A percentile compares a stretch with the other conserved stretches of the same genome.
phyloP scores from a whole-genome alignment of 2,888 invertebrate species.

The Diploptera punctata region DNA sequence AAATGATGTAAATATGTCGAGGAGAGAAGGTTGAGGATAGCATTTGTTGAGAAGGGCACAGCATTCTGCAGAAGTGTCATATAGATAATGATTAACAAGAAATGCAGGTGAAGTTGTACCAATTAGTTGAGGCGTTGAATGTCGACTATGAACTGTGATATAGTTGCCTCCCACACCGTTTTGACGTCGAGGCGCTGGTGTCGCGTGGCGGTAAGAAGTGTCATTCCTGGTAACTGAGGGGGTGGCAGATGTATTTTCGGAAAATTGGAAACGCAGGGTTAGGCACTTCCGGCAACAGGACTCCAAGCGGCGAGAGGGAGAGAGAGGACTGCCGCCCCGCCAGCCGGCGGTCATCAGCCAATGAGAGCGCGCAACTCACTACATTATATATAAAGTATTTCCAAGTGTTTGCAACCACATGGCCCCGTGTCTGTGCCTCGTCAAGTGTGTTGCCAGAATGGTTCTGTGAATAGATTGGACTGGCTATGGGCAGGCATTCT shows the following conservation, averaged over 20 bases:
- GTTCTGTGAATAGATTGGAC: not conserved
- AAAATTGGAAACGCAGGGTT: not conserved
- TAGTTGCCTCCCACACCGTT: too few species aligned
- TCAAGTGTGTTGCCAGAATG: not conserved
- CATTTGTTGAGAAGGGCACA: too few species aligned
- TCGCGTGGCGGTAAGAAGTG: too few species aligned
- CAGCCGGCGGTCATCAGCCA: not conserved
- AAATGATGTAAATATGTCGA: too few species aligned
- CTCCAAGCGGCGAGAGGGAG: not conserved
- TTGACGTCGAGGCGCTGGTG: too few species aligned
- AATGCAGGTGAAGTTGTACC: too few species aligned
- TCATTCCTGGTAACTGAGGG: not conserved
- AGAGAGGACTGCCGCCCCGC: not conserved
- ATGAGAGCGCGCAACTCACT: not conserved
- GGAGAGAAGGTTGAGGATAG: too few species aligned
- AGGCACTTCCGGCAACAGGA: conserved; percentile 28
- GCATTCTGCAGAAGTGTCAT: too few species aligned
- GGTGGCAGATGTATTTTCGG: not conserved
- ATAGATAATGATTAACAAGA: too few species aligned
- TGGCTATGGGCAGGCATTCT: conserved; percentile 11
- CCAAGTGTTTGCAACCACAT: not conserved
- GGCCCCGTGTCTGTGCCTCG: conserved; percentile 5
- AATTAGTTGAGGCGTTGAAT: too few species aligned
- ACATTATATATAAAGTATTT: conserved; percentile 19
- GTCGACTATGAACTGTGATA: too few species aligned